Conservation (phyloP, 2,113 vertebrate genomes). For the Hyperoodon ampullatus region DNA sequence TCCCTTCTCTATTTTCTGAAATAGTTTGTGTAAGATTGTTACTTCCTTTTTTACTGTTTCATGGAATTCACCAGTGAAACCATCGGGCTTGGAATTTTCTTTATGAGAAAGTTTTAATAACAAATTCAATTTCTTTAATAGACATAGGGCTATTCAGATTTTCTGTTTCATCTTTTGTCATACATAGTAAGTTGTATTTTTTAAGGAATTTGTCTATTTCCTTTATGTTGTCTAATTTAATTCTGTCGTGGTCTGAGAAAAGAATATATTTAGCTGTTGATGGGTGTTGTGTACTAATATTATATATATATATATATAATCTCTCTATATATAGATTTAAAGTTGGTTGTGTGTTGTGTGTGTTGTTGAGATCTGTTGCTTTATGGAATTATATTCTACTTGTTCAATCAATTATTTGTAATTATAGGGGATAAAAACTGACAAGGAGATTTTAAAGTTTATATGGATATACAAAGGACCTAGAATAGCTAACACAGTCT, state of each 20-base stretch:
- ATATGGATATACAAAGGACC: neutral
- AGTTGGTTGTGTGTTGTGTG: neutral
- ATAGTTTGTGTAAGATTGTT: slow-evolving; percentile 18
- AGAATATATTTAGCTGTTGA: neutral
- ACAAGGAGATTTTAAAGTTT: neutral
- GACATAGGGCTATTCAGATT: neutral
- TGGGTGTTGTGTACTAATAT: neutral
- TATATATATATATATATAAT: neutral
- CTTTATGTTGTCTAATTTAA: slow-evolving; percentile 6
- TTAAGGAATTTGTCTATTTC: neutral
- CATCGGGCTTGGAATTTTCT: neutral
- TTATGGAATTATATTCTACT: neutral
- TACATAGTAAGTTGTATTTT: neutral
- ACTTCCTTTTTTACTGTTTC: slow-evolving; percentile 9
- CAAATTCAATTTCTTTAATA: neutral
- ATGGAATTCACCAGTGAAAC: neutral
- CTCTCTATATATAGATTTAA: too few species aligned
- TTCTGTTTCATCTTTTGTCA: slow-evolving; percentile 21
- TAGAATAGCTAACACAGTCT: neutral
- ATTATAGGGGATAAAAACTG: neutral
- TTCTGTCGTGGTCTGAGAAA: neutral
- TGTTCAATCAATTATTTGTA: neutral
- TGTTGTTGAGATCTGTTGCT: neutral
- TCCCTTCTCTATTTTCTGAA: slow-evolving; percentile 4
- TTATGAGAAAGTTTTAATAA: neutral